These are phyloP conservation scores for Megamerina dolium DNA, from an alignment of 2,888 invertebrate species.

Conservation along the genomic window DNA sequence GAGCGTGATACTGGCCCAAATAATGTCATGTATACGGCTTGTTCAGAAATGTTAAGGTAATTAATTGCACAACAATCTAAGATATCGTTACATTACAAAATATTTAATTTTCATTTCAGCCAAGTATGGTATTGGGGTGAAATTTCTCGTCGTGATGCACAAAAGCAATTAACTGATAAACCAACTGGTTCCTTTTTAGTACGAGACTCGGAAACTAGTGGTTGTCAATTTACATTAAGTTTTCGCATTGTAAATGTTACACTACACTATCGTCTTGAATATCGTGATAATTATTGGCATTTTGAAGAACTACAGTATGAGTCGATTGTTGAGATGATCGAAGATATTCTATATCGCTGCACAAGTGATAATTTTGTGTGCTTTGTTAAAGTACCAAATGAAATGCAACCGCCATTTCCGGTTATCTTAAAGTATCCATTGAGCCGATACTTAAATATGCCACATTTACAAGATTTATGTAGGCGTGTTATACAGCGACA, in stretches of 20 bases:
- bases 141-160: slow-evolving; percentile 65
- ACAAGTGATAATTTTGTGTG: slow-evolving; percentile 63
- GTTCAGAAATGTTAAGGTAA: slow-evolving; percentile 46
- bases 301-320: slow-evolving; percentile 45
- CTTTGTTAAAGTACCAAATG: slow-evolving; percentile 62
- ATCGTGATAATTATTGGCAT: slow-evolving; percentile 53
- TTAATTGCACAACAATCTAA: not conserved
- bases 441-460: slow-evolving; percentile 65
- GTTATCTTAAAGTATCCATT: slow-evolving; percentile 69
- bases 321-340: slow-evolving; percentile 66
- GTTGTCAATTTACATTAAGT: slow-evolving; percentile 65
- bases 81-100: slow-evolving; percentile 1
- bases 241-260: slow-evolving; percentile 66
- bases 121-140: slow-evolving; percentile 80
- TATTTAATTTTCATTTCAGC: slow-evolving; percentile 27
- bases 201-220: slow-evolving; percentile 61
- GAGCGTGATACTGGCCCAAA: slow-evolving; percentile 35
- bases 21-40: slow-evolving; percentile 44
- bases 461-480: slow-evolving; percentile 66
- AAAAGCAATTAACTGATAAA: slow-evolving; percentile 60
- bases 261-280: slow-evolving; percentile 69
- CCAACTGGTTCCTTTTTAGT: slow-evolving; percentile 74
- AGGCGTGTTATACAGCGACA: slow-evolving; percentile 67
- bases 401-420: slow-evolving; percentile 64
- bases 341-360: slow-evolving; percentile 66